Evolutionary conservation across 2,888 invertebrate species (phyloP), one percentile per base, ranked within the genome.

Genomic region (Leptinotarsa haldemani): DNA sequence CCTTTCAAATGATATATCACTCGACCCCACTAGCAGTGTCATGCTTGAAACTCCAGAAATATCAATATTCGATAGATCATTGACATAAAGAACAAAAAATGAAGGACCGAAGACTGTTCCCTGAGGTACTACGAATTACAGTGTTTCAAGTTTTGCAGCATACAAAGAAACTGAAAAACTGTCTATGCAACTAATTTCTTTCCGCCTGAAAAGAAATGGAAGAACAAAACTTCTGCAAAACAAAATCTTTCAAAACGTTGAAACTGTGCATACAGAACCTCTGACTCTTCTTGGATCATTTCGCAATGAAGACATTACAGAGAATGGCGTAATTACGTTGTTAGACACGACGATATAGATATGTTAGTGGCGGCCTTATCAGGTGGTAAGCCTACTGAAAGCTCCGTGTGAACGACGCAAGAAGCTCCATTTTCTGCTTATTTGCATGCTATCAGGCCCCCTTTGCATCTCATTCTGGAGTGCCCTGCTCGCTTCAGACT

Each of bases 331-430:
- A 82, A 82, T 82, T 80, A 82, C 78, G 74, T 78, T 82, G 82
- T 82, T 74, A 80, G 77, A 82, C 80, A 81, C 74, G 76, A 73
- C 77, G 79, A 80, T 80, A 77, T 77, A 74, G 76, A 79, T 77
- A 77, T 77, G 77, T 80, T 78, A 79, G 81, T 75, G 79, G 79
- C 79, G 76, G 80, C 81, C 82, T 84, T 85, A 84, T 84, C 85
- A 85, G 85, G 84, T 85, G 85, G 84, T 84, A 84, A 81, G 81
- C 81, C 82, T 75, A 77, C 77, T 81, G 78, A 84, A 86, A 86
- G 83, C 86, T 81, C 81, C 86, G 86, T 86, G 86, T 82, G 86
- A 86, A 86, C 81, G 80, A 78, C 79, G 82, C 84, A 83, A 85
- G 84, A 82, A 84, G 81, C 70, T 80, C 79, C 80, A 82, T 82